Evolutionary conservation across 1,140 invertebrate species (phyloP), one percentile per base, ranked within the genome.

Genomic region (Drosophila chauvacae): DNA sequence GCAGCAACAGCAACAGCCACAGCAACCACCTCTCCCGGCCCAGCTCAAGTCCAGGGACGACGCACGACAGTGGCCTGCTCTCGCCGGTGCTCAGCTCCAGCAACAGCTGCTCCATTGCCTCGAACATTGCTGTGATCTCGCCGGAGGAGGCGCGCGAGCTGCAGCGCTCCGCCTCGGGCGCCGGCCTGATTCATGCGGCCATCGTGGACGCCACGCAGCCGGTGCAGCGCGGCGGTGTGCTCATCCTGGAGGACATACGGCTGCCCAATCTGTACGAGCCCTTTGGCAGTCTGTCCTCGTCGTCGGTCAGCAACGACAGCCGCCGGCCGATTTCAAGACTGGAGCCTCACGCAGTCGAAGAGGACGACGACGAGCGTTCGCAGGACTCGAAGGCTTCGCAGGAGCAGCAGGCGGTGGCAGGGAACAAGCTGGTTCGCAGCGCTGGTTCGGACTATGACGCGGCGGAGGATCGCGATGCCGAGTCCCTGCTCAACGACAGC

Each of bases 71-170:
- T 16, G 18, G 72, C 9, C 7, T 56, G 20, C 53, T 51, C 1
- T 81, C 80, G 14, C 73, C 80, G 7, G 47, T 45, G 5, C 55
- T 66, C 4, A 74, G 76, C 48, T 82, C 60, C 26, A 81, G 74
- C 64, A 86, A 71, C 35, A 87, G 83, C 48, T 74, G 63, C 41
- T 90, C 85, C 20, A 72, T 85, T 16, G 65, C 76, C 2, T 88
- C 86, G 13, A 87, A 87, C 26, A 84, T 88, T 18, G 84, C 84
- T 0, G 84, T 88, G 9, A 88, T 88, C 9, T 88, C 84, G 3
- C 72, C 84, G 0, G 84, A 88, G 55, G 84, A 88, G 48, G 80
- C 85, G 3, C 72, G 72, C 9, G 84, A 88, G 26, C 44, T 88
- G 30, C 85, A 88, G 33, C 65, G 81, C 0, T 73, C 84, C 0